Conservation (phyloP, 2,888 invertebrate genomes). For the Ceramica pisi region DNA sequence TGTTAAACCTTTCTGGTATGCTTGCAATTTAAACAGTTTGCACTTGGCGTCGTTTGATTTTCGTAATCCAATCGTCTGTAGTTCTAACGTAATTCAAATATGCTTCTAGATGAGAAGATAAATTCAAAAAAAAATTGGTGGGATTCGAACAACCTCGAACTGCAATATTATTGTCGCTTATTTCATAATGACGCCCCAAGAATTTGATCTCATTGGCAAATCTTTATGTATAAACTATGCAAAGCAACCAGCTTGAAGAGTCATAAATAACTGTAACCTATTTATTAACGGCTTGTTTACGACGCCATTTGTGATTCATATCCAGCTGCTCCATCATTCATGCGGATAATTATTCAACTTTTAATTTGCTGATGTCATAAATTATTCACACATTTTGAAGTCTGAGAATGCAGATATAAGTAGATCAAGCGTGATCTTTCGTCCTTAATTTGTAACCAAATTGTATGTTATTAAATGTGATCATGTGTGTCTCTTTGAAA, state of each 20-base stretch:
- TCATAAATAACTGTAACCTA: slow-evolving; percentile 49
- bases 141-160: background rate
- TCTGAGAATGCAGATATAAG: slow-evolving; percentile 10
- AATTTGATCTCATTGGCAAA: slow-evolving; percentile 49
- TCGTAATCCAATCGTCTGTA: no score
- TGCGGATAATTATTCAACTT: slow-evolving; percentile 39
- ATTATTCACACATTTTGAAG: slow-evolving; percentile 39
- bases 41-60: no score
- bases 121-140: background rate
- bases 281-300: slow-evolving; percentile 49
- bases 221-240: slow-evolving; percentile 40
- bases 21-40: no score
- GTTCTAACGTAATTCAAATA: background rate
- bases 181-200: slow-evolving; percentile 13
- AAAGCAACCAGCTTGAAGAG: slow-evolving; percentile 23
- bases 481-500: slow-evolving; percentile 1
- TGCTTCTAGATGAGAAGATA: background rate
- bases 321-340: slow-evolving; percentile 38
- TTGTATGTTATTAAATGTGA: slow-evolving; percentile 11
- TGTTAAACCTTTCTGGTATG: no score
- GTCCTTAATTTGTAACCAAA: slow-evolving; percentile 46
- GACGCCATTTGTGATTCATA: slow-evolving; percentile 42
- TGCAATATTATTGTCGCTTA: background rate
- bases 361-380: slow-evolving; percentile 49
- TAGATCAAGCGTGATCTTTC: slow-evolving; percentile 20